Evolutionary conservation across 2,888 invertebrate genomes (phyloP).

Genomic region (Plagodis pulveraria): DNA sequence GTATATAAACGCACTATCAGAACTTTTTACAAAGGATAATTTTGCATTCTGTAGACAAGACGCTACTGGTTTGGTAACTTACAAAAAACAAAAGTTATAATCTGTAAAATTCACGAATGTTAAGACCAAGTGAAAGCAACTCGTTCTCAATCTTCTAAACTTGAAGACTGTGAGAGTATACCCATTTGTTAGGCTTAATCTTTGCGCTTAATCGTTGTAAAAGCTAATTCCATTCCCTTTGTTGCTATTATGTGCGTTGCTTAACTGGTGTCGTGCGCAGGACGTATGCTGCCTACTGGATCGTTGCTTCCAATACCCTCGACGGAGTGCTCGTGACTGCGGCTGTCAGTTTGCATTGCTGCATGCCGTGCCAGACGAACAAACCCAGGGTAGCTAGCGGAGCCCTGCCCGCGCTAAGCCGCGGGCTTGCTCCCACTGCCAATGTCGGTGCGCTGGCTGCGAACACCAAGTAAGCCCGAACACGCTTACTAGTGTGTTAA

Average conservation of each 20-base stretch:
- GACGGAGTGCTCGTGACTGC: conserved; percentile 92
- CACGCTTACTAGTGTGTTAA: conserved; percentile 72
- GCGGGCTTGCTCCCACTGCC: conserved; percentile 81
- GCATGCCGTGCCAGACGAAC: conserved; percentile 91
- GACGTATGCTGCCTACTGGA: conserved; percentile 95
- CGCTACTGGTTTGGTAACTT: too few relatives aligned
- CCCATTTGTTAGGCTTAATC: too few relatives aligned
- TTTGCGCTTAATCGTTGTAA: too few relatives aligned
- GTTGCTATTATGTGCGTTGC: conserved; percentile 57
- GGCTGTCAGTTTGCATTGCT: conserved; percentile 96
- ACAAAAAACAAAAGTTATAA: too few relatives aligned
- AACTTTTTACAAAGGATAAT: too few relatives aligned
- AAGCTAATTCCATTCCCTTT: background rate
- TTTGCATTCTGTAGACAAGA: too few relatives aligned
- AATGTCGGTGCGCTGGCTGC: conserved; percentile 78
- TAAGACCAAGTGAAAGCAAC: too few relatives aligned
- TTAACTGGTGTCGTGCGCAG: conserved; percentile 83
- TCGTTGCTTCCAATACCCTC: conserved; percentile 94
- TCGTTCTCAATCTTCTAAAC: too few relatives aligned
- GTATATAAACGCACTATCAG: too few relatives aligned
- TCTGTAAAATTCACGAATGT: too few relatives aligned
- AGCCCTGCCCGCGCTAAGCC: conserved; percentile 75
- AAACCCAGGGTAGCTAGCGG: conserved; percentile 84
- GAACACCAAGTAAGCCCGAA: conserved; percentile 81
- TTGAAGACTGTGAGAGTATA: too few relatives aligned